Base-by-base conservation (phyloP, 2,797 vertebrate species). In the Sternotherus odoratus region DNA sequence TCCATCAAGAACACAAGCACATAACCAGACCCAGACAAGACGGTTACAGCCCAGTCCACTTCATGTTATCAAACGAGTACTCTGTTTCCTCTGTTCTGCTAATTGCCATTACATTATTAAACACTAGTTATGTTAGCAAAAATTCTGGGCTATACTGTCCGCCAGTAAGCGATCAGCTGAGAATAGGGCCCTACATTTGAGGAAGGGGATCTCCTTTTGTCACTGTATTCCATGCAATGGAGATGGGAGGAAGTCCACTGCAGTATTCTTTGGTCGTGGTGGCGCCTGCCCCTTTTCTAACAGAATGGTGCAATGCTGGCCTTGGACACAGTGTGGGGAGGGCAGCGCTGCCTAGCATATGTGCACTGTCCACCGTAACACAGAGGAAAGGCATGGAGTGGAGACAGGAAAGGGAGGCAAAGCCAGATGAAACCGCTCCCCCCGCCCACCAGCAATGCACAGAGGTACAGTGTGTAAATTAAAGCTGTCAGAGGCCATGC, bases 321-420 rank as follows among this genome's bases (percentile, higher is more conserved):
- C 17, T 5, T 30, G 5, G 85, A 1, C 4, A 23, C 19, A 66
- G 3, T 17, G 36, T 4, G 30, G 48, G 16, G 16, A 3, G 8
- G 50, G 8, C 4, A 60, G 51, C 12, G 83, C 12, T 28, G 16
- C 3, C 19, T 15, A 43, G 0, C 9, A 3, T 33, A 46, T 82
- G 19, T 39, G 75, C 79, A 36, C 26, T 87, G 74, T 63, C 3
- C 6, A 1, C 0, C 16, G 17, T 49, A 79, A 2, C 26, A 84
- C 3, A 36, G 12, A 87, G 23, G 30, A 33, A 75, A 79, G 84
- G 1, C 3, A n/a, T n/a, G n/a, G n/a, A n/a, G 10, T 75, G 1
- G 6, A 23, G 3, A 2, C 17, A 49, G 12, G 49, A 89, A 85
- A 83, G 0, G 49, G 1, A 2, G 1, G 12, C 86, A 72, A 7